Evolutionary conservation across 2,113 vertebrate species (phyloP), one percentile per base, ranked within the genome.

Genomic region (Strigops habroptila): DNA sequence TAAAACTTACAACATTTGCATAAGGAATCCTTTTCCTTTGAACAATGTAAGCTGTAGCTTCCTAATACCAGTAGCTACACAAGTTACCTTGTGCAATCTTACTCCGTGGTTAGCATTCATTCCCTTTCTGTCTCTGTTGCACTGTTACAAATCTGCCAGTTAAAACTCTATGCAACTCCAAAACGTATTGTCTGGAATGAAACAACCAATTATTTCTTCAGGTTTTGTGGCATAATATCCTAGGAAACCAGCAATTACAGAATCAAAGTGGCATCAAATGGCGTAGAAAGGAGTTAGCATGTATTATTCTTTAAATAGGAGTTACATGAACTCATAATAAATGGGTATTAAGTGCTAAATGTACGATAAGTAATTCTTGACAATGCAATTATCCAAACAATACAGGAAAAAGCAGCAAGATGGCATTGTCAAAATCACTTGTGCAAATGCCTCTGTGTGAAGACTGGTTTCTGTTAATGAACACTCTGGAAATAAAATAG

Each of bases 201-300:
- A 98, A 98, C 97, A 98, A 97, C 92, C 97, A 98, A 98, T 98
- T 98, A 98, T 98, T 97, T 96, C 93, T 98, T 98, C 98, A 98
- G 95, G 96, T 98, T 98, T 97, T 97, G 98, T 98, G 98, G 98
- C 98, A 98, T 98, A 98, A 98, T 98, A 98, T 97, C 98, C 97
- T 97, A 97, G 98, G 97, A 98, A 98, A 98, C 98, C 97, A 74
- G 97, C 97, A 98, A 98, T 98, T 98, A 98, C 94, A 96, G 97
- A 98, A 98, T 98, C 97, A 97, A 96, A 97, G 96, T 97, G 97
- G 97, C 98, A 98, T 97, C 97, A 91, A 92, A 94, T 96, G 97
- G 97, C 63, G 93, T 95, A 97, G 97, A 97, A 97, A 92, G 96
- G 97, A 97, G 97, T 97, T 97, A 97, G 97, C 95, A 69, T 69